Conservation (phyloP, 1,140 invertebrate genomes). For the Epicauta chinensis region DNA sequence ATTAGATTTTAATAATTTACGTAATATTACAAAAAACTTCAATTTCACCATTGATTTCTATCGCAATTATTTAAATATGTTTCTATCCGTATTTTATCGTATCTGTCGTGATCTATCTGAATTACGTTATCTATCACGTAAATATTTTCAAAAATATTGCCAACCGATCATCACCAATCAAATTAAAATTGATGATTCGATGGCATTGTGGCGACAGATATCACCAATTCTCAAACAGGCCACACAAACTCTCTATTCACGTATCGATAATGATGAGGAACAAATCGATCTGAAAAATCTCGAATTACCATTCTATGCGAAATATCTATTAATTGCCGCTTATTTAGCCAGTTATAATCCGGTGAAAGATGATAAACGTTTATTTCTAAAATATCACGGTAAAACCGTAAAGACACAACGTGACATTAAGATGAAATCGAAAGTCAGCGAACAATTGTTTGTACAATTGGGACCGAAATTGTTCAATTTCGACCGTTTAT, state of each 20-base stretch:
- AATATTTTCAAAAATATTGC: slow-evolving; percentile 68
- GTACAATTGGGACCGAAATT: slow-evolving; percentile 68
- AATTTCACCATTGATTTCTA: slow-evolving; percentile 58
- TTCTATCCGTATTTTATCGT: slow-evolving; percentile 73
- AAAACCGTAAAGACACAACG: slow-evolving; percentile 53
- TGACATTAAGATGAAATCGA: slow-evolving; percentile 49
- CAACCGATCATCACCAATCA: slow-evolving; percentile 61
- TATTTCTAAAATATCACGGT: slow-evolving; percentile 72
- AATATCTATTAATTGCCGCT: slow-evolving; percentile 80
- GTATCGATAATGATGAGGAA: slow-evolving; percentile 36
- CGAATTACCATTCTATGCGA: slow-evolving; percentile 83
- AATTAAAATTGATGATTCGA: slow-evolving; percentile 54
- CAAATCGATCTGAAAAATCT: slow-evolving; percentile 55
- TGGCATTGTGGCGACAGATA: slow-evolving; percentile 71
- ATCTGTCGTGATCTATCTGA: slow-evolving; percentile 77
- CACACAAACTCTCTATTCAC: slow-evolving; percentile 70
- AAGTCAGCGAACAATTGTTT: slow-evolving; percentile 48
- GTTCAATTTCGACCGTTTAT: slow-evolving; percentile 74
- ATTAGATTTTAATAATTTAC: slow-evolving; percentile 39
- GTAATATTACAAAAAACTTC: slow-evolving; percentile 26
- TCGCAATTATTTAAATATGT: slow-evolving; percentile 68
- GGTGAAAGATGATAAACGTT: slow-evolving; percentile 71
- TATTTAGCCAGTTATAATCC: slow-evolving; percentile 90
- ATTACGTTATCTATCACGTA: slow-evolving; percentile 61
- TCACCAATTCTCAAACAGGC: slow-evolving; percentile 65